These are phyloP conservation scores for Hippoglossus stenolepis DNA, from an alignment of 2,113 vertebrate genomes.

Conservation along the genomic window DNA sequence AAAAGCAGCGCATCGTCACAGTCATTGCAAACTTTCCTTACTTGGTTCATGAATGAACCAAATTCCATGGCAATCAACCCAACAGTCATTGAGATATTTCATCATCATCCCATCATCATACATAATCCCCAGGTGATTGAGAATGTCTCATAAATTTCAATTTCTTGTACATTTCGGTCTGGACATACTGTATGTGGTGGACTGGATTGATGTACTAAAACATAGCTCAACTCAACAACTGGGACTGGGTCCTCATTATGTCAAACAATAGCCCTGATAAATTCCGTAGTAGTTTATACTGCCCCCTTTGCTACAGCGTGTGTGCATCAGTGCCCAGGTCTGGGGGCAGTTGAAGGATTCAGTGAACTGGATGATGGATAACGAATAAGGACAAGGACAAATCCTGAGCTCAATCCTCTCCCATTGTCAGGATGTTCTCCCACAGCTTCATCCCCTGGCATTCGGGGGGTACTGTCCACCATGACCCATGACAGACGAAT, in stretches of 20 bases:
- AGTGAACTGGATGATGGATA: slow-evolving; percentile 65
- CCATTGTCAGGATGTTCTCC: slow-evolving; percentile 59
- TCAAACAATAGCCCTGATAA: no score
- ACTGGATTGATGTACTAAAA: no score
- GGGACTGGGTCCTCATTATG: background rate
- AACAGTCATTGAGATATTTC: no score
- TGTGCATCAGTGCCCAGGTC: slow-evolving; percentile 7
- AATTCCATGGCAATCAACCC: no score
- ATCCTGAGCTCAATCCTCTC: slow-evolving; percentile 54
- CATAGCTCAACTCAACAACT: background rate
- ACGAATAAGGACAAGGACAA: slow-evolving; percentile 65
- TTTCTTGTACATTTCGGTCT: background rate
- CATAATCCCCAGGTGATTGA: background rate
- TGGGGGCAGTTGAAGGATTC: slow-evolving; percentile 36
- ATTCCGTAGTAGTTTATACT: background rate
- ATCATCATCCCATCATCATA: no score
- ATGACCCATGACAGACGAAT: slow-evolving; percentile 54
- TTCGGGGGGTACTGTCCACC: slow-evolving; percentile 13
- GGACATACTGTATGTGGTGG: background rate
- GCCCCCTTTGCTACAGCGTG: slow-evolving; percentile 10
- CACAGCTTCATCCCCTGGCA: slow-evolving; percentile 54
- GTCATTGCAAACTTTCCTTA: no score
- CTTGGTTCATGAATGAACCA: no score
- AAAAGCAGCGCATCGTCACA: no score
- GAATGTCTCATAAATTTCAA: no score